Evolutionary conservation across 2,797 vertebrate genomes (phyloP), one percentile per base, ranked within the genome.

Genomic region (Syngnathus acus): DNA sequence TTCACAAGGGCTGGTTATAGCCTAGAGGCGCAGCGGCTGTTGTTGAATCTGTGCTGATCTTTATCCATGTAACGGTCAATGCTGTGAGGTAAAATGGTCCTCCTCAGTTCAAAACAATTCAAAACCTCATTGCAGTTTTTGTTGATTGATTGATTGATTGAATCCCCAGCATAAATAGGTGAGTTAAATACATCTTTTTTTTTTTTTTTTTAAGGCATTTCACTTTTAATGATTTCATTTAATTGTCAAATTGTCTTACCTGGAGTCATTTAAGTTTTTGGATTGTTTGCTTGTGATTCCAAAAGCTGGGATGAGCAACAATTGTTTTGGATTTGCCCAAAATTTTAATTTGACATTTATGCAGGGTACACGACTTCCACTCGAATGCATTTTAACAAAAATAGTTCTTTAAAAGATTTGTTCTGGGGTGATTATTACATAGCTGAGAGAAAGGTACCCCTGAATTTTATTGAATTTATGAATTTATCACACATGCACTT

Each of bases 1-100:
- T 68, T 85, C 68, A 70, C 58, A 2, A 64, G 71, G 77, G 79
- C 75, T 69, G 65, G 77, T 78, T 75, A 80, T 76, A 73, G 75
- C 77, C 71, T 71, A 65, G 65, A 72, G 75, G 71, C 75, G 66
- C 3, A 4, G 11, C 6, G 17, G 64, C 66, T 65, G 73, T 47
- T 72, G 62, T 78, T 66, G 65, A 61, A 75, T 65, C 61, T 81
- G 64, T 65, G 40, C 74, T 82, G 78, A 76, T 55, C 7, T 16
- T 7, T 39, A 38, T 38, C 37, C 57, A 59, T 17, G 9, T 19
- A 38, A 1, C 38, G 66, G 48, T 79, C 67, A 43, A 50, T n/a
- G 19, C 64, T 55, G 65, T 71, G 6, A 62, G 23, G 53, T 71
- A 62, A 79, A 74, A 62, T 59, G 11, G 23, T 10, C 54, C 54